Evolutionary conservation across 2,888 invertebrate genomes (phyloP).

Genomic region (Pseudoips prasinana): DNA sequence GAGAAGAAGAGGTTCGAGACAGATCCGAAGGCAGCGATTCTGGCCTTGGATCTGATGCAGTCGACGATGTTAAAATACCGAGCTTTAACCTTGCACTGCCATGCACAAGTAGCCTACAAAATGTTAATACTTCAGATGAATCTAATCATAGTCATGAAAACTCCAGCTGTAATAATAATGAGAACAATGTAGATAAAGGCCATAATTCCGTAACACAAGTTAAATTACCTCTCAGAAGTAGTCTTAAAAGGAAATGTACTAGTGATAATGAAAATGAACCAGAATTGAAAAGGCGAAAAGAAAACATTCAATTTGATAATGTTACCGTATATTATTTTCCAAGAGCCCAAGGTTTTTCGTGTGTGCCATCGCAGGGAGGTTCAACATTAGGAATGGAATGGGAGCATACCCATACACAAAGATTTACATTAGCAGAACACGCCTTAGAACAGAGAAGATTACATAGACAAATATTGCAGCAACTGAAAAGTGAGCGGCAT

Average conservation of each 20-base stretch:
- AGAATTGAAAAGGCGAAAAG: constrained; percentile 85
- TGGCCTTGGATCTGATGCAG: constrained; percentile 89
- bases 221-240: constrained; percentile 76
- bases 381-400: constrained; percentile 97
- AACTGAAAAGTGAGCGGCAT: constrained; percentile 86
- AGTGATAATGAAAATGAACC: constrained; percentile 68
- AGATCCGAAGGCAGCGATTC: constrained; percentile 93
- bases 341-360: constrained; percentile 94
- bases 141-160: constrained; percentile 29
- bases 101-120: constrained; percentile 47
- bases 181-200: constrained; percentile 29
- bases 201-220: constrained; percentile 35
- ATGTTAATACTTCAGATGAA: constrained; percentile 25
- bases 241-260: constrained; percentile 84
- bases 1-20: constrained; percentile 84
- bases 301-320: constrained; percentile 92
- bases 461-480: constrained; percentile 90
- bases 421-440: constrained; percentile 93
- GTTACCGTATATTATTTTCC: constrained; percentile 98
- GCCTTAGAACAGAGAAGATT: constrained; percentile 93
- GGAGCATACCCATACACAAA: constrained; percentile 85
- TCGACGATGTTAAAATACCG: constrained; percentile 78
- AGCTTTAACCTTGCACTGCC: constrained; percentile 60
- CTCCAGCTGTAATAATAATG: constrained; percentile 26
- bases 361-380: constrained; percentile 94